These are phyloP conservation scores for Arbacia lixula DNA, from an alignment of 53 echinoderm and acorn worm genomes.

Conservation along the genomic window DNA sequence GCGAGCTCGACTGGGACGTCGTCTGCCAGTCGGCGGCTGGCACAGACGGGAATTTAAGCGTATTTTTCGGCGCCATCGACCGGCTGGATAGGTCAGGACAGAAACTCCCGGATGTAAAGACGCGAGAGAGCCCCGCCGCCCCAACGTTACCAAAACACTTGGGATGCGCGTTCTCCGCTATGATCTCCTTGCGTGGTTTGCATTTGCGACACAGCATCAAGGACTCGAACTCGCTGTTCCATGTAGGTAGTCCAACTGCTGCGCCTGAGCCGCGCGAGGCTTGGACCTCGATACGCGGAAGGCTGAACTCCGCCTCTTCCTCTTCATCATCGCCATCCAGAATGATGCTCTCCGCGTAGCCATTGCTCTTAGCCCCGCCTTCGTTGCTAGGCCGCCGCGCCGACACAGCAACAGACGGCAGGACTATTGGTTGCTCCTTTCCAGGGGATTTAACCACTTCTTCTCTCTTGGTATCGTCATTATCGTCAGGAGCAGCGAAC, in stretches of 20 bases:
- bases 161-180: constrained; percentile 43
- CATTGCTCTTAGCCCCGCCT: constrained; percentile 14
- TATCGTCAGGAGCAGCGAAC: background rate
- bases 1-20: background rate
- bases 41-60: background rate
- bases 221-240: background rate
- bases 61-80: constrained; percentile 19
- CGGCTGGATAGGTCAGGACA: constrained; percentile 31
- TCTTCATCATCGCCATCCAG: constrained; percentile 12
- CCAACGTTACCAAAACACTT: constrained; percentile 47
- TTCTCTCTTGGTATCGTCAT: background rate
- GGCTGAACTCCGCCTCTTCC: background rate
- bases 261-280: background rate
- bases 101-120: constrained; percentile 40
- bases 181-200: constrained; percentile 35
- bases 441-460: background rate
- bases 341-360: constrained; percentile 27
- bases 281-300: constrained; percentile 20
- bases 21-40: background rate
- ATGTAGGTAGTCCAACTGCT: background rate
- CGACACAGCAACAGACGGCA: constrained; percentile 25
- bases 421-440: constrained; percentile 1
- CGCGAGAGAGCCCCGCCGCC: constrained; percentile 37
- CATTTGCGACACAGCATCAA: background rate
- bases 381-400: too few relatives aligned